Evolutionary conservation across 2,113 vertebrate species (phyloP), one percentile per base, ranked within the genome.

Genomic region (Heterotilapia buettikoferi): DNA sequence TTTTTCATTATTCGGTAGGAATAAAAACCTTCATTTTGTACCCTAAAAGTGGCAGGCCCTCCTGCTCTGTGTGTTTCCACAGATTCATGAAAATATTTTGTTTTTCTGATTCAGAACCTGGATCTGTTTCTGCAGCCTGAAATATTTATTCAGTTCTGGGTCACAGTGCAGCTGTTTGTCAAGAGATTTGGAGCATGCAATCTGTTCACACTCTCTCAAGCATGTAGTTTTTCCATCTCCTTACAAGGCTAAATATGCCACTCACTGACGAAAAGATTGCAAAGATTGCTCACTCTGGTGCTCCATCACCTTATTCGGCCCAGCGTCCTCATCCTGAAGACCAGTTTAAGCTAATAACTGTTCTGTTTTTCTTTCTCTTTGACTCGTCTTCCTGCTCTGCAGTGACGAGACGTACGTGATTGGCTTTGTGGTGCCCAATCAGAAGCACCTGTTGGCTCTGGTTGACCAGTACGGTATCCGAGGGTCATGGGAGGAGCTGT

Each of bases 401-500:
- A 99, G 98, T 88, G 98, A 98, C 14, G 97, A 99, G 96, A 97
- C 97, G 10, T 99, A 98, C 1, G 97, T 98, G 93, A 97, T 99
- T 93, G 97, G 97, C 93, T 99, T 99, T 87, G 94, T 99, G 96
- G 98, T 99, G 95, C 98, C 98, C 96, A 99, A 98, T 96, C 97
- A 99, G 95, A 99, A 98, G 95, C 98, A 98, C 53, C 95, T 99
- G 0, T 91, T 95, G 86, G 96, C 96, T 61, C 92, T 99, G 88
- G 98, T 98, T 52, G 96, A 95, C 26, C 97, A 97, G 89, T 97
- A 96, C 81, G 92, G 96, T 33, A 94, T 98, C 90, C 86, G 89
- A 52, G 98, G 98, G 66, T 97, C 96, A 0, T 97, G 96, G 96
- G 97, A 98, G 89, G 97, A 99, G 89, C 96, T 99, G 84, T 99